Evolutionary conservation across 1,140 invertebrate genomes (phyloP).

Genomic region (Leptinotarsa defecta): DNA sequence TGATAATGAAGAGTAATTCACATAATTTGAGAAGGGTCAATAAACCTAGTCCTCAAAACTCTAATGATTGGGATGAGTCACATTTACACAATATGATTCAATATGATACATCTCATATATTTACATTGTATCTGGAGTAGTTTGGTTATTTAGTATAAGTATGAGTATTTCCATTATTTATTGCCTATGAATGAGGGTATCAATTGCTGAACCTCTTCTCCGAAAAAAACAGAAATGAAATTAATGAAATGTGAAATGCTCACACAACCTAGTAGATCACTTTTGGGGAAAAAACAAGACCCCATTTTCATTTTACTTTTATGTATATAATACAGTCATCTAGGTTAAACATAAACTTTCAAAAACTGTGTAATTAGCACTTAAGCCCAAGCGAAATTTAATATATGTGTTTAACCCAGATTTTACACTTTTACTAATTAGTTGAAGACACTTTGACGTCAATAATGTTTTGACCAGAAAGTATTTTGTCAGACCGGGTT

Average conservation of each 20-base stretch:
- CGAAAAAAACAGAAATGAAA: no score
- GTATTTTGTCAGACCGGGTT: no score
- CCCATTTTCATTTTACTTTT: background rate
- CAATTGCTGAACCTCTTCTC: background rate
- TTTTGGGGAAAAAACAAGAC: background rate
- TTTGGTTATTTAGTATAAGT: no score
- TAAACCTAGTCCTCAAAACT: background rate
- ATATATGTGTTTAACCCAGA: background rate
- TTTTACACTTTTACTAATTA: background rate
- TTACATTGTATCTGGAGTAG: no score
- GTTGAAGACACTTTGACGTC: background rate
- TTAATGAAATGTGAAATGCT: no score
- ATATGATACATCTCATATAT: background rate
- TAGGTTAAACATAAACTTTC: background rate
- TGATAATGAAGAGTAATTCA: no score
- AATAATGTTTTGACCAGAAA: no score
- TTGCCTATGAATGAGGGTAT: background rate
- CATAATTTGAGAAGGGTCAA: background rate
- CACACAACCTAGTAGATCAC: no score
- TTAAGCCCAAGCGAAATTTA: background rate
- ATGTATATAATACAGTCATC: background rate
- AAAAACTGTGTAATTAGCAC: slow-evolving; percentile 2
- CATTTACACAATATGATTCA: background rate
- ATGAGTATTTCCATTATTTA: no score
- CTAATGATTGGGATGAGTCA: background rate